Evolutionary conservation across 2,113 vertebrate species (phyloP).

Genomic region (Hemiprocne comata): DNA sequence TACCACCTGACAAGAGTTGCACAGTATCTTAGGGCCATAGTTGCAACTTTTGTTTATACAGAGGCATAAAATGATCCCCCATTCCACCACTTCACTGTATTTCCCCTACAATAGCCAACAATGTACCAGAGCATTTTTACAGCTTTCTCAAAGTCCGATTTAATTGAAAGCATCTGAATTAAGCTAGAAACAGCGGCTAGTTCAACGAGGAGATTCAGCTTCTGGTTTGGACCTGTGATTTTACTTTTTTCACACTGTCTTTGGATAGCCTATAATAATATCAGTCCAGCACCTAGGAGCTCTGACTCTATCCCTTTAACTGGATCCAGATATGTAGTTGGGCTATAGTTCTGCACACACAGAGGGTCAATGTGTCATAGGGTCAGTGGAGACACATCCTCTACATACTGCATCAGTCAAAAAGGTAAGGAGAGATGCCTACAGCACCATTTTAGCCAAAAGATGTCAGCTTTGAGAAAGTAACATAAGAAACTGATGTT

Average conservation of each 20-base stretch:
- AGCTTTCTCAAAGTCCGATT: background rate
- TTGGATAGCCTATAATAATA: background rate
- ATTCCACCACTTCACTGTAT: background rate
- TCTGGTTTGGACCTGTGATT: background rate
- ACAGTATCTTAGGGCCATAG: background rate
- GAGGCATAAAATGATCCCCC: background rate
- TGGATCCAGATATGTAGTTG: background rate
- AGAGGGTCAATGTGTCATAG: background rate
- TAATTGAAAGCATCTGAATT: background rate
- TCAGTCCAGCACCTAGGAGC: background rate
- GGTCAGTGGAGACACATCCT: accelerated
- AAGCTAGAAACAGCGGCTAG: background rate
- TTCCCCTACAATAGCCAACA: background rate
- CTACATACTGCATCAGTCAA: background rate
- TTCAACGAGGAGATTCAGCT: background rate
- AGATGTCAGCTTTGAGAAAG: background rate
- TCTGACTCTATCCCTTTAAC: background rate
- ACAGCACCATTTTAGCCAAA: background rate
- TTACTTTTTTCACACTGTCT: background rate
- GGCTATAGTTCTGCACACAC: background rate
- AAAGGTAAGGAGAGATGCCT: no score
- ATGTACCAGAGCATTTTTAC: background rate
- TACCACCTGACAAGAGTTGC: background rate
- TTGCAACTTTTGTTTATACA: background rate
- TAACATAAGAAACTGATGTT: background rate